These are phyloP conservation scores for Mastacembelus armatus DNA, from an alignment of 2,797 vertebrate genomes.

Conservation along the genomic window DNA sequence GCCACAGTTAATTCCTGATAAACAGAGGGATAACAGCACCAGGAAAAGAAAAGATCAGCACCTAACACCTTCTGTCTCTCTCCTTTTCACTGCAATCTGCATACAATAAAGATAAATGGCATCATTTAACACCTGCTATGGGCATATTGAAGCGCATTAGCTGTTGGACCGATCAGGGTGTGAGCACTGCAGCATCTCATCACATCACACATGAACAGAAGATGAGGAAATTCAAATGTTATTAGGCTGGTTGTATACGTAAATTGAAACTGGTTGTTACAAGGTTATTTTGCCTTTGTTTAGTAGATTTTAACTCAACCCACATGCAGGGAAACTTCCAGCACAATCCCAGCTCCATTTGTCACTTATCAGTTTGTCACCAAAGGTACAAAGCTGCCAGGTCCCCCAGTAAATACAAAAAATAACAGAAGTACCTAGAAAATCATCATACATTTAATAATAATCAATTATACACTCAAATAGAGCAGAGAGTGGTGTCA, in stretches of 20 bases:
- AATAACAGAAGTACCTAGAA: not conserved
- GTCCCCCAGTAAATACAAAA: not conserved
- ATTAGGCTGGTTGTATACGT: not conserved
- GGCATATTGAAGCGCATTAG: conserved; percentile 3
- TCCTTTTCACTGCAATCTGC: conserved; percentile 6
- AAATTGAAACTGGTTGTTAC: not conserved
- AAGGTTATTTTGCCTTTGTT: not conserved
- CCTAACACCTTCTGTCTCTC: conserved; percentile 6
- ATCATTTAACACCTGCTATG: not conserved
- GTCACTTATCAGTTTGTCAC: not conserved
- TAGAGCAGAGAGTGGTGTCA: too few relatives aligned
- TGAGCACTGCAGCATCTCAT: not conserved
- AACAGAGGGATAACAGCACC: conserved; percentile 38
- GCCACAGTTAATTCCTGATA: conserved; percentile 47
- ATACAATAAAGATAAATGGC: conserved; percentile 44
- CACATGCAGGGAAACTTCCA: too few relatives aligned
- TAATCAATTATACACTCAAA: not conserved
- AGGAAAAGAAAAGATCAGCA: conserved; percentile 18
- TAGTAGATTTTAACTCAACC: too few relatives aligned
- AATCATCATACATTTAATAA: not conserved
- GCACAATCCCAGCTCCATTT: too few relatives aligned
- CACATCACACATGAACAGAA: not conserved
- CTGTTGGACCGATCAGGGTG: not conserved
- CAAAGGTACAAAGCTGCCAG: not conserved
- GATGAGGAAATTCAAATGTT: conserved; percentile 35